Conservation (phyloP, 2,888 invertebrate species). For the Bombyx huttoni region DNA sequence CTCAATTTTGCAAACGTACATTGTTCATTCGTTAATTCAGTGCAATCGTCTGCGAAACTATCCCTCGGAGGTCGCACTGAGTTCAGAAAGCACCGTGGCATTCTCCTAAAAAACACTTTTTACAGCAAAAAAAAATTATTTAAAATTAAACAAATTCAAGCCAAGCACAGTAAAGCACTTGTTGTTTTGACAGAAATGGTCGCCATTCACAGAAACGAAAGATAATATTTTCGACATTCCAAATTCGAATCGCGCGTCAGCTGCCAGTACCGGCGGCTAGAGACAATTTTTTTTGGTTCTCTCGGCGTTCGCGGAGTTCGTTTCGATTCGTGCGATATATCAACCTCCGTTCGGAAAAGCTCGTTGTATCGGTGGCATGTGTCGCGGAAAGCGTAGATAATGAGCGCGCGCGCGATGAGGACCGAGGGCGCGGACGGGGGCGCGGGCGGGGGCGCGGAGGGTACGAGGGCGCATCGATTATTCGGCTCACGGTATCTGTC, state of each 20-base stretch:
- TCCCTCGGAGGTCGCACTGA: slow-evolving; percentile 35
- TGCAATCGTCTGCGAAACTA: slow-evolving; percentile 44
- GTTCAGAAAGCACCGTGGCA: slow-evolving; percentile 57
- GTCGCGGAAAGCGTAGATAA: slow-evolving; percentile 48
- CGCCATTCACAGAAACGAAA: slow-evolving; percentile 5
- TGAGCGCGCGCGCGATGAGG: slow-evolving; percentile 41
- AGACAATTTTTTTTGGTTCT: slow-evolving; percentile 18
- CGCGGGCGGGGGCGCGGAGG: slow-evolving; percentile 10
- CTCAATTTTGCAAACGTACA: slow-evolving; percentile 7
- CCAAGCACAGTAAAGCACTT: slow-evolving; percentile 48
- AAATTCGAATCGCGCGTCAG: slow-evolving; percentile 30
- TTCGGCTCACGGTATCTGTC: slow-evolving; percentile 45
- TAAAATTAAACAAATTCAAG: slow-evolving; percentile 17
- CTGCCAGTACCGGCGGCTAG: slow-evolving; percentile 29
- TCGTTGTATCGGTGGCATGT: slow-evolving; percentile 22
- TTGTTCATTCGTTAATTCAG: slow-evolving; percentile 16
- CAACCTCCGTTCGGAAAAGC: slow-evolving; percentile 36
- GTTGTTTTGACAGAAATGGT: slow-evolving; percentile 53
- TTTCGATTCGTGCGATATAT: slow-evolving; percentile 18
- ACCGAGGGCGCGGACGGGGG: slow-evolving; percentile 17
- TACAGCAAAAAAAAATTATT: slow-evolving; percentile 15
- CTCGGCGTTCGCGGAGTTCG: slow-evolving; percentile 23
- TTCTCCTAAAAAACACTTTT: slow-evolving; percentile 18
- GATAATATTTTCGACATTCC: slow-evolving; percentile 40
- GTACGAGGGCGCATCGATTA: slow-evolving; percentile 52